Conservation (phyloP, 2,113 vertebrate genomes). For the Apteryx owenii region DNA sequence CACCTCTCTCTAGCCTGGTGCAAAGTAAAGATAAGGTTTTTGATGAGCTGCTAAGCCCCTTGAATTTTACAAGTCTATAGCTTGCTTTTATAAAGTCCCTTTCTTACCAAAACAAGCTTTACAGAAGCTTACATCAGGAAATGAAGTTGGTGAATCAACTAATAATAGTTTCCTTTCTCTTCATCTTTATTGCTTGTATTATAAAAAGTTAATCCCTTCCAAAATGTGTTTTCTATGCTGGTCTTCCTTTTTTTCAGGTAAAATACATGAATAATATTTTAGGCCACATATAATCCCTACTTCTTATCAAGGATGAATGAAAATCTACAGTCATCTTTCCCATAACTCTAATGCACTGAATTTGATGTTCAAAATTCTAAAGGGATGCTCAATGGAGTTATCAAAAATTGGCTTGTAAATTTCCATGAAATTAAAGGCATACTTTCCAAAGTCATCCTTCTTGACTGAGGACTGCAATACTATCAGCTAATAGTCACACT, state of each 20-base stretch:
- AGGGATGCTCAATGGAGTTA: not conserved
- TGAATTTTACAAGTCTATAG: not conserved
- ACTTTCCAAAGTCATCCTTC: not conserved
- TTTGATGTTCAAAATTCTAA: not conserved
- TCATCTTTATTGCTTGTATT: constrained; percentile 29
- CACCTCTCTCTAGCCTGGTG: not conserved
- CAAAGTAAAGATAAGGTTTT: not conserved
- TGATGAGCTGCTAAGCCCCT: not conserved
- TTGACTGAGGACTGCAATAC: not conserved
- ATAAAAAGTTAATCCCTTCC: constrained; percentile 32
- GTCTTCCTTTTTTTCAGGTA: constrained; percentile 8
- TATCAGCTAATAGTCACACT: not conserved
- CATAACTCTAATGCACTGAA: not conserved
- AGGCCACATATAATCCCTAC: not conserved
- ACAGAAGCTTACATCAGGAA: not conserved
- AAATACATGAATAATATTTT: not conserved
- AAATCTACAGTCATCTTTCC: not conserved
- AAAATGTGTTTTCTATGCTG: not conserved
- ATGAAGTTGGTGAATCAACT: constrained; percentile 48
- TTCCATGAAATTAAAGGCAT: not conserved
- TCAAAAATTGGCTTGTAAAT: not conserved
- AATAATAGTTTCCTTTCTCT: constrained; percentile 25
- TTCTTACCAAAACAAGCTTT: constrained; percentile 21
- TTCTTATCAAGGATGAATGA: not conserved
- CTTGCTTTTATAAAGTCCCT: constrained; percentile 2